A percentile compares a stretch with the other conserved stretches of the same genome.
phyloP scores from a whole-genome alignment of 2,113 vertebrate genomes.

The Odontesthes bonariensis region DNA sequence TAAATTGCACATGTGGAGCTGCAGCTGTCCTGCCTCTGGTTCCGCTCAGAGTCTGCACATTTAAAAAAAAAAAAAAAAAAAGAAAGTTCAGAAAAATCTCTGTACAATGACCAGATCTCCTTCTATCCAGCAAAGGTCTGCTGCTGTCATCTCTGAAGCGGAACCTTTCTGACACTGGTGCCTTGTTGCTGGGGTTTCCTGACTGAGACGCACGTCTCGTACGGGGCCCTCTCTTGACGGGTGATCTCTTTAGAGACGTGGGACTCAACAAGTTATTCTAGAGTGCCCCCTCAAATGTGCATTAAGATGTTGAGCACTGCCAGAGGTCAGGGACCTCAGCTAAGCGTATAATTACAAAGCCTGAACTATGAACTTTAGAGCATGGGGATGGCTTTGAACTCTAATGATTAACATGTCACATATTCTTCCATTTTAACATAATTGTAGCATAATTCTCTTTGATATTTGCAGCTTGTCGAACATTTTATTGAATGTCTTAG shows the following conservation, averaged over 20 bases:
- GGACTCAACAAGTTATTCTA: constrained; percentile 42
- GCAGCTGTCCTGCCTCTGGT: constrained; percentile 26
- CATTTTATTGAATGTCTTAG: too few species aligned
- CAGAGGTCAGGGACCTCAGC: constrained; percentile 52
- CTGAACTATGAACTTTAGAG: constrained; percentile 16
- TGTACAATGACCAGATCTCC: constrained; percentile 41
- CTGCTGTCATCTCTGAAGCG: constrained; percentile 58
- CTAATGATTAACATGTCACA: background rate
- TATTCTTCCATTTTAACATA: constrained; percentile 2
- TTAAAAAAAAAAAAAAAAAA: background rate
- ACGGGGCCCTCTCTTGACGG: constrained; percentile 54
- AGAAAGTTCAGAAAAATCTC: too few species aligned
- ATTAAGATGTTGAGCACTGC: constrained; percentile 49
- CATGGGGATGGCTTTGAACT: constrained; percentile 25
- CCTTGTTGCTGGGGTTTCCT: constrained; percentile 55
- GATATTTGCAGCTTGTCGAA: background rate
- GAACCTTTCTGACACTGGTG: constrained; percentile 52
- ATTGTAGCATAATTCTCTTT: background rate
- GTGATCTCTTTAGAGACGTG: constrained; percentile 44
- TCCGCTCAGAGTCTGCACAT: constrained; percentile 42
- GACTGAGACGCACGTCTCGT: constrained; percentile 55
- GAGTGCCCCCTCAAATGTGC: constrained; percentile 25
- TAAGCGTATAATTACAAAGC: constrained; percentile 52
- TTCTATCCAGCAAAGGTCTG: constrained; percentile 49
- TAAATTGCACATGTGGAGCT: background rate